phyloP scores from a whole-genome alignment of 2,113 vertebrate species.

The Pseudorectes ferrugineus region DNA sequence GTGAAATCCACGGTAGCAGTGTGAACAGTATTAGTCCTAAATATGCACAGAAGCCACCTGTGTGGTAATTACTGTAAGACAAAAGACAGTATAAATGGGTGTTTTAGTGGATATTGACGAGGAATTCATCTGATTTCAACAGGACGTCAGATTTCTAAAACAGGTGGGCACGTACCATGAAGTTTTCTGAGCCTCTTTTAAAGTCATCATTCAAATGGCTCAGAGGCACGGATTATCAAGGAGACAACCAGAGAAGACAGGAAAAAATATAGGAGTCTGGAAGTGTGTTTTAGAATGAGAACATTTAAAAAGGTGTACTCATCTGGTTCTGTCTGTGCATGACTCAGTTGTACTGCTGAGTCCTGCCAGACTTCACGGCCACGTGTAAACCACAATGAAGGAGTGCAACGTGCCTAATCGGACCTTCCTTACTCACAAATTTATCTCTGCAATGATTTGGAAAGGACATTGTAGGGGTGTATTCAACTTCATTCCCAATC shows the following conservation, averaged over 20 bases:
- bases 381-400: background rate
- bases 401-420: rapidly evolving
- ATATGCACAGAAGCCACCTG: background rate
- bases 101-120: background rate
- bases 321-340: background rate
- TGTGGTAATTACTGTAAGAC: background rate
- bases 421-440: background rate
- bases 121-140: background rate
- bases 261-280: background rate
- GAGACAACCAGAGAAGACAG: background rate
- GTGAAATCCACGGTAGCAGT: background rate
- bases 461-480: background rate
- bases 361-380: background rate
- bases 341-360: background rate
- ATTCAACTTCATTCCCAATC: background rate
- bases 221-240: background rate
- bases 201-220: background rate
- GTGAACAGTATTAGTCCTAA: background rate
- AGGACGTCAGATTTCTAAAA: background rate
- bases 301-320: background rate
- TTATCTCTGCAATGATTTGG: background rate
- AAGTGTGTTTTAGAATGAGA: background rate
- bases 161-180: background rate
- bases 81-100: background rate
- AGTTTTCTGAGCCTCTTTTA: background rate